Evolutionary conservation across 2,113 vertebrate species (phyloP), one percentile per base, ranked within the genome.

Genomic region (Ptilonorhynchus violaceus): DNA sequence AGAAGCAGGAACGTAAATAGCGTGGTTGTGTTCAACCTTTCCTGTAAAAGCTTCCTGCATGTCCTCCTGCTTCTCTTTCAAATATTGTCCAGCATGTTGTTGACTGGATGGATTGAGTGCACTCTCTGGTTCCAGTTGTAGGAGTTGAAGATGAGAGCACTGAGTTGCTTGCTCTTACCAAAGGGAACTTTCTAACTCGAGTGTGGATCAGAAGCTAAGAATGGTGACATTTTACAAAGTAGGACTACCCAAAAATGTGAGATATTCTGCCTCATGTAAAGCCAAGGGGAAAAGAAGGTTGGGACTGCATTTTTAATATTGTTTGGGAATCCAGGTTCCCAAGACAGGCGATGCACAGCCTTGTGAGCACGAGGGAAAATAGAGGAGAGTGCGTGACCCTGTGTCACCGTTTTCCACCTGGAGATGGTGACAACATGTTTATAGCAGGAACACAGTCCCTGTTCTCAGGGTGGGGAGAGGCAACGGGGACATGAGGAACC

Each of bases 251-350:
- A 2, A 91, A 93, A 93, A 72, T 21, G 41, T 59, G 56, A 42
- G 63, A 89, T 13, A 47, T 68, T 85, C 76, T 93, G 76, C 75
- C 86, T 93, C 47, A 8, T 92, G 63, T 92, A 84, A 91, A 72
- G 68, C 85, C 3, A 3, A 91, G 39, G 73, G 94, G 60, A 64
- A 93, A 92, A 74, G 88, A 83, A 89, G 80, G 39, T 33, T 92
- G 55, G 42, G 89, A 67, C 30, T 95, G 73, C 89, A 95, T 96
- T 93, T 96, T 97, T 97, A 96, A 95, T 93, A 47, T 4, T 85
- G 73, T 89, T 93, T 96, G 94, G 91, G 95, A 96, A 87, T 94
- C 47, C 56, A 86, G n/a, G 52, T 68, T 91, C 93, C 94, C 74
- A 59, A 81, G 91, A 78, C 80, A 87, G 56, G 64, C 0, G 0